Base-by-base conservation (phyloP, 2,113 vertebrate species). In the Odocoileus hemionus region DNA sequence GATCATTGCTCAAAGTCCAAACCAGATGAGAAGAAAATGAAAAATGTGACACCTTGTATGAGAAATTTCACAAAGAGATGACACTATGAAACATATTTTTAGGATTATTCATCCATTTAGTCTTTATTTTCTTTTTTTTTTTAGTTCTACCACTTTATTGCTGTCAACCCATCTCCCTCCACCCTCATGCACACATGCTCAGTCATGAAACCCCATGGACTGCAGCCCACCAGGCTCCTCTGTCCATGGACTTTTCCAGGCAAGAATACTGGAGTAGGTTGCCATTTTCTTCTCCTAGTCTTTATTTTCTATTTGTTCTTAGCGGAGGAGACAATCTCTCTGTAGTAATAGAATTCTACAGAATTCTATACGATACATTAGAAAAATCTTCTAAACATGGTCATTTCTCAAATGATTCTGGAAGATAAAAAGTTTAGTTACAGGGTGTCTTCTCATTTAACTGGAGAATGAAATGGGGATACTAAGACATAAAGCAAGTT, bases 11-110 rank as follows among this genome's bases (percentile, higher is more conserved):
- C 23, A 47, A 86, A 74, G 55, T 36, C 14, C 39, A 60, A 89
- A 86, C 52, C 90, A 96, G 45, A 61, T 25, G 64, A 83, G 33
- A 85, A 82, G 60, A 79, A 93, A 95, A 93, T 43, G 47, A 90
- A 94, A 94, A 47, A 45, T 3, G 3, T 19, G 11, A 79, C 33
- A 87, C 2, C 70, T 97, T 86, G 82, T 16, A 13, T 57, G 76
- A 64, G 87, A 96, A 97, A 94, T 90, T 85, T 96, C 85, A 94
- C 43, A 78, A 90, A 96, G 87, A 80, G 8, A 83, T 84, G 64
- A 95, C 58, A 88, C 84, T 88, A 36, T 57, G 28, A 92, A 78
- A 60, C 25, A 55, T 70, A 70, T 67, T 89, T 93, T 96, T 61
- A 94, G 83, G 86, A 90, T 52, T 15, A 86, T 84, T 93, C 58